Conservation (phyloP, 2,888 invertebrate genomes). For the Miltochrista miniata region DNA sequence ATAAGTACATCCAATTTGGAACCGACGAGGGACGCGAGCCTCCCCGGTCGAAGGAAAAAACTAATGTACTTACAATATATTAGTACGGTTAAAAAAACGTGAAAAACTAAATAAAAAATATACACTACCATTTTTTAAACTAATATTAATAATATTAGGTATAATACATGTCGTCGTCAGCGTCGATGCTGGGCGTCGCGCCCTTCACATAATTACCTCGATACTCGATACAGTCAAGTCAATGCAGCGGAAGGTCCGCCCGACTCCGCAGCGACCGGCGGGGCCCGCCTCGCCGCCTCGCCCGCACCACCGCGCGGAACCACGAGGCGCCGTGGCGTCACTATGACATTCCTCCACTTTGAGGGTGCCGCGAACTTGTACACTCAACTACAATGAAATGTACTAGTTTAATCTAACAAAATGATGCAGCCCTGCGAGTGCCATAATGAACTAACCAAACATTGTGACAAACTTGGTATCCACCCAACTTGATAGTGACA, state of each 20-base stretch:
- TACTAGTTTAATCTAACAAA: too few species aligned
- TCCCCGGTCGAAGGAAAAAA: constrained; percentile 37
- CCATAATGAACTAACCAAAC: too few species aligned
- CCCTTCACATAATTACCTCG: constrained; percentile 36
- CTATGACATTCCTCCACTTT: too few species aligned
- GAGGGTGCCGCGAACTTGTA: too few species aligned
- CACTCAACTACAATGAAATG: too few species aligned
- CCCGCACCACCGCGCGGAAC: too few species aligned
- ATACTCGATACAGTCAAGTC: constrained; percentile 44
- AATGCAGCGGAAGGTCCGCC: constrained; percentile 45
- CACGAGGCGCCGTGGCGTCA: too few species aligned
- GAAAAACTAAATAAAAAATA: constrained; percentile 45
- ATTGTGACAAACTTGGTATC: too few species aligned
- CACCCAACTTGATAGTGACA: too few species aligned
- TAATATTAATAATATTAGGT: constrained; percentile 41
- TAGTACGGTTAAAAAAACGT: constrained; percentile 32
- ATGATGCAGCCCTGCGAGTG: too few species aligned
- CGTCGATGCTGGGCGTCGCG: constrained; percentile 27
- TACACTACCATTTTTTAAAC: constrained; percentile 43
- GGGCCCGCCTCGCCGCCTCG: too few species aligned
- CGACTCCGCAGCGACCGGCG: constrained; percentile 32
- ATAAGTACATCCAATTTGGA: constrained; percentile 58
- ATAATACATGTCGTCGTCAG: constrained; percentile 42
- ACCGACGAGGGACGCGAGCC: constrained; percentile 22
- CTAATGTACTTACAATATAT: constrained; percentile 34